Conservation (phyloP, 2,797 vertebrate genomes). For the Borostomias antarcticus region DNA sequence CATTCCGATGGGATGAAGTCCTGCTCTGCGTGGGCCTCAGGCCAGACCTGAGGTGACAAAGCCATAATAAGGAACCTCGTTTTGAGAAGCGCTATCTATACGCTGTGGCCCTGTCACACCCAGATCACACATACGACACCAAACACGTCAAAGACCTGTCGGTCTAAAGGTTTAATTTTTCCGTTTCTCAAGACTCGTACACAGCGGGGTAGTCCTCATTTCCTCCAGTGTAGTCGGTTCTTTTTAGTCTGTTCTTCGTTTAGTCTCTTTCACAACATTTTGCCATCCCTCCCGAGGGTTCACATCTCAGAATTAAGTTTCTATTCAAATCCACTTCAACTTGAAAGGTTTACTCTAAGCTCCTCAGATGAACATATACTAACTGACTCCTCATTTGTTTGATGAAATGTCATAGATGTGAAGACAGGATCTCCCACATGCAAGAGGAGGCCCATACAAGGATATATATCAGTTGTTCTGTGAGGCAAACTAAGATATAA, state of each 20-base stretch:
- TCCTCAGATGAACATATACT: no score
- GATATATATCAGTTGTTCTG: no score
- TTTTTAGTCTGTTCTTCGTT: no score
- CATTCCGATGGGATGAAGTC: slow-evolving; percentile 71
- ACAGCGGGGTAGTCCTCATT: no score
- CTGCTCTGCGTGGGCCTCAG: slow-evolving; percentile 74
- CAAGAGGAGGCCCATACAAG: slow-evolving; percentile 13
- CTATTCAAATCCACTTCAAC: neutral
- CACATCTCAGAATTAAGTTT: neutral
- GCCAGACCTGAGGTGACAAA: slow-evolving; percentile 71
- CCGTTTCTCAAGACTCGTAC: neutral
- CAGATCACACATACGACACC: neutral
- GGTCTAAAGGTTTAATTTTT: no score
- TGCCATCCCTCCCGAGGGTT: neutral
- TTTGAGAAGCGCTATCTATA: slow-evolving; percentile 48
- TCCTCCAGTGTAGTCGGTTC: no score
- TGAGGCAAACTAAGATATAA: slow-evolving; percentile 61
- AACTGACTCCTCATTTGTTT: neutral
- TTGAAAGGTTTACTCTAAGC: no score
- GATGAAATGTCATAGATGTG: neutral
- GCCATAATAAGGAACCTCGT: slow-evolving; percentile 71
- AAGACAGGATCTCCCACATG: neutral
- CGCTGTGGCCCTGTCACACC: neutral
- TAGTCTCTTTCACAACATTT: neutral
- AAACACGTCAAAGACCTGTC: neutral